Base-by-base conservation (phyloP, 23 tunicate species). In the Styela plicata region DNA sequence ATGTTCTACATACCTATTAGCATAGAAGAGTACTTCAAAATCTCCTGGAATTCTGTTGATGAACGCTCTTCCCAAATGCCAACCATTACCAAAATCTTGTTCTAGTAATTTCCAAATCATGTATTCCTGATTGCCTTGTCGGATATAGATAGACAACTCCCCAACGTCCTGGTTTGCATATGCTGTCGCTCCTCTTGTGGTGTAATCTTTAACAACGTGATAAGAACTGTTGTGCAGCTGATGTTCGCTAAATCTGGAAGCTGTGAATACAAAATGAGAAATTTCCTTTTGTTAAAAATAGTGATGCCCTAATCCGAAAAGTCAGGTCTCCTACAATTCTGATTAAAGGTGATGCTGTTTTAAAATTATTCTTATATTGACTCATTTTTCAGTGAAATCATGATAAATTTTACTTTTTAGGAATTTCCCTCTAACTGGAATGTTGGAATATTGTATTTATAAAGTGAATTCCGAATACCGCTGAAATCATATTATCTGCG, bases 81-180 rank as follows among this genome's bases (percentile, higher is more conserved):
- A 93, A 2, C 87, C 84, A n/a, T 82, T 53, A 1, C 82, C 87
- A 73, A 88, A 82, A 69, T 93, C 93, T 81, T 88, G 68, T 37
- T 93, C 87, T 30, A 63, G 62, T 3, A 93, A 28, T 53, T 79
- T 85, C 98, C 98, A 93, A 22, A 93, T 33, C 33, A 87, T 88
- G 22, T 74, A 88, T 36, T 93, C 98, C 64, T 92, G 63, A 37
- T 69, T 63, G 33, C 83, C 82, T 69, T 88, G 87, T 70, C 89
- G 82, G 27, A 88, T 36, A 70, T 82, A 85, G 22, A 93, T 68
- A 16, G 90, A 78, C 27, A 93, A 61, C 64, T 88, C 98, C n/a
- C 94, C 98, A 1, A 93, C 98, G 69, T 93, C 98, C 18, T 84
- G 85, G 57, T 93, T 75, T 22, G 89, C 87, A 69, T 88, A 93